A percentile compares a stretch with the other conserved stretches of the same genome.
Conservation (phyloP, 92 coral and sea anemone species). For the Porites lobata region DNA sequence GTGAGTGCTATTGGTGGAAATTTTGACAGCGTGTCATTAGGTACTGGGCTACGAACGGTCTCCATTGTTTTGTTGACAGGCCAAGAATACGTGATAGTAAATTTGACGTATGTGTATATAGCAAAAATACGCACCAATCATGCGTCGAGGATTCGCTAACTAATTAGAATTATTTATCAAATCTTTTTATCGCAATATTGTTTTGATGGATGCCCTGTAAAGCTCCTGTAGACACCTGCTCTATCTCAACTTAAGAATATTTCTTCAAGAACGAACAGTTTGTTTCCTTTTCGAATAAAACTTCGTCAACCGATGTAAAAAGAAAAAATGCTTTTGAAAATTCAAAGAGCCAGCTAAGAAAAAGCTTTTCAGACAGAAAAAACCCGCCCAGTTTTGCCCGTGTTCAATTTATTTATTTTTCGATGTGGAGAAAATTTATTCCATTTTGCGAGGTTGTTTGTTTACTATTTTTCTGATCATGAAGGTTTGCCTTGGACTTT, state of each 20-base stretch:
- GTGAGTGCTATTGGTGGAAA: constrained; percentile 65
- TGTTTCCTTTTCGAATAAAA: constrained; percentile 29
- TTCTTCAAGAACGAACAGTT: constrained; percentile 36
- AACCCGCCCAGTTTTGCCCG: background rate
- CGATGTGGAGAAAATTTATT: constrained; percentile 48
- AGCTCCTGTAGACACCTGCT: constrained; percentile 85
- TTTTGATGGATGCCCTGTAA: constrained; percentile 75
- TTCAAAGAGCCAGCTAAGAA: background rate
- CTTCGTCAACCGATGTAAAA: background rate
- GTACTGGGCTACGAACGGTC: constrained; percentile 61
- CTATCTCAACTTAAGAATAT: constrained; percentile 26
- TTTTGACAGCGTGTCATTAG: constrained; percentile 68
- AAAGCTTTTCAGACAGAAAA: constrained; percentile 1
- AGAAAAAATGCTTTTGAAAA: background rate
- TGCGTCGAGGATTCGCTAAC: constrained; percentile 71
- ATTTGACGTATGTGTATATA: constrained; percentile 61
- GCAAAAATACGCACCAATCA: constrained; percentile 85
- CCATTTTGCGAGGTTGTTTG: constrained; percentile 52
- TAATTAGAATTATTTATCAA: constrained; percentile 94
- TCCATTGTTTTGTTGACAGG: constrained; percentile 63
- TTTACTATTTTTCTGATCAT: constrained; percentile 60
- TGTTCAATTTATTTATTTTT: constrained; percentile 51
- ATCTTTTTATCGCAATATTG: constrained; percentile 93
- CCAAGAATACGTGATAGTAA: constrained; percentile 64
- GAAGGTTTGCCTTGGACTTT: constrained; percentile 47